A percentile compares a stretch with the other conserved stretches of the same genome.
Conservation (phyloP, 2,888 invertebrate species). For the Minunthozetes semirufus region DNA sequence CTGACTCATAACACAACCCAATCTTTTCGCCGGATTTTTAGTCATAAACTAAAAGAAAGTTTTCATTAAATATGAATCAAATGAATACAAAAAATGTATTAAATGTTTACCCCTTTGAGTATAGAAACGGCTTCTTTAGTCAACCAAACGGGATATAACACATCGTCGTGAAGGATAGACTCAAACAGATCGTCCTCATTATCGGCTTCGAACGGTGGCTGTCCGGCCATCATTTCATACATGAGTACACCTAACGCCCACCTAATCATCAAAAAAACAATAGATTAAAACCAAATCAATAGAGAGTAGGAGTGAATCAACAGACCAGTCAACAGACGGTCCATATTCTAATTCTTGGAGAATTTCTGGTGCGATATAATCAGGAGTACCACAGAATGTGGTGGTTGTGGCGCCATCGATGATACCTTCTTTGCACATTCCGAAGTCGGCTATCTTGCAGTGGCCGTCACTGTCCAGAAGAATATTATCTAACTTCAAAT, state of each 20-base stretch:
- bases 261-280: constrained; percentile 3
- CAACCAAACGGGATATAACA: constrained; percentile 95
- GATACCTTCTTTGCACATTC: constrained; percentile 98
- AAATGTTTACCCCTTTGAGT: constrained; percentile 61
- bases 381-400: constrained; percentile 99
- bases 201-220: constrained; percentile 98
- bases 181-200: constrained; percentile 99
- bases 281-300: not conserved
- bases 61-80: not conserved
- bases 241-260: constrained; percentile 97
- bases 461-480: constrained; percentile 91
- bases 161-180: constrained; percentile 95
- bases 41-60: constrained; percentile 72
- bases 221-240: constrained; percentile 85
- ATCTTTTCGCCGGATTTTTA: constrained; percentile 84
- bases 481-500: constrained; percentile 97
- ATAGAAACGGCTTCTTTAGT: constrained; percentile 83
- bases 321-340: constrained; percentile 55
- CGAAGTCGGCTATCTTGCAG: constrained; percentile 74
- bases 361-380: constrained; percentile 98
- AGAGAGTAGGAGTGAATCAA: too few species aligned
- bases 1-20: constrained; percentile 74
- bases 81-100: not conserved
- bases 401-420: constrained; percentile 80
- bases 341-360: constrained; percentile 77